Evolutionary conservation across 2,888 invertebrate genomes (phyloP), one percentile per base, ranked within the genome.

Genomic region (Pollenia griseotomentosa): DNA sequence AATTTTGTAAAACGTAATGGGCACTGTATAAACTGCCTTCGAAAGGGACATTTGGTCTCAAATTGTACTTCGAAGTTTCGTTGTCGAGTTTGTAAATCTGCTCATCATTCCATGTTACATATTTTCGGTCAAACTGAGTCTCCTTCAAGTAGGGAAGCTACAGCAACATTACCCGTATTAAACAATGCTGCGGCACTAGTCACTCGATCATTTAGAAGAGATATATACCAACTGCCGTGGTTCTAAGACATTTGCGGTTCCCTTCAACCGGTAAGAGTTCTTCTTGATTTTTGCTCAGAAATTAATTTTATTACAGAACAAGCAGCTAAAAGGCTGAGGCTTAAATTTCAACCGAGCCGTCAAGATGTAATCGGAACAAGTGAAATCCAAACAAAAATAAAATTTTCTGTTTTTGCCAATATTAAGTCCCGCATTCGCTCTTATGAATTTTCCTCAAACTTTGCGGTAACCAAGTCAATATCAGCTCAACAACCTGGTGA

Each of bases 211-310:
- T 66, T 46, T n/a, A 78, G 33, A 33, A 48, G 48, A 33, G 66
- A 53, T 2, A 40, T 78, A 59, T 78, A 14, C 59, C 68, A 23
- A 78, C 68, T 16, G 61, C 68, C 4, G 55, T 85, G 11, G 57
- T 85, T 40, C 57, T 85, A 63, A 44, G 73, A 78, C 19, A 66
- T 40, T 11, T 73, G 3, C 42, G 82, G 82, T 1, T 11, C 11
- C 1, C 79, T 78, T 11, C 78, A 86, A 46, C 82, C 78, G 9
- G 46, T 82, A 16, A 46, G 66, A 33, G 85, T 53, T 11, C 74
- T 74, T 40, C 51, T n/a, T n/a, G n/a, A n/a, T n/a, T n/a, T n/a
- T 2, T 73, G 59, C n/a, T n/a, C n/a, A n/a, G 48, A 66, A 48
- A 66, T 66, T 48, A 66, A 66, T 48, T 48, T 66, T 2, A 66